These are phyloP conservation scores for Latheticus oryzae DNA, from an alignment of 2,888 invertebrate species.

Conservation along the genomic window DNA sequence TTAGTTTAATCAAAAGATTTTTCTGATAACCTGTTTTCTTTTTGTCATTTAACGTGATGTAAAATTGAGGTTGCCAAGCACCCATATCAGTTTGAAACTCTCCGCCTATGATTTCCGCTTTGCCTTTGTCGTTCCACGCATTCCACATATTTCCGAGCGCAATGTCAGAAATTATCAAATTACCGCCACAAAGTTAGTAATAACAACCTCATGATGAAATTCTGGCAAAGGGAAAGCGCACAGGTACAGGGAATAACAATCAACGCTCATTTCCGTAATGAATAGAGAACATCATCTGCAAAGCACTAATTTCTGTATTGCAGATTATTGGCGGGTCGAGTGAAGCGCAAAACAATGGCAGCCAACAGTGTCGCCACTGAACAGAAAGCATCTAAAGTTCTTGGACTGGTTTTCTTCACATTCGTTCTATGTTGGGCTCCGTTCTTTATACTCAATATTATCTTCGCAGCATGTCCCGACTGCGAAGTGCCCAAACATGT, in stretches of 20 bases:
- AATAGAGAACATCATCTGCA: not conserved
- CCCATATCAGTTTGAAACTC: too few relatives aligned
- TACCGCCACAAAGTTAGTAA: too few relatives aligned
- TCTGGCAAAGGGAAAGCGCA: too few relatives aligned
- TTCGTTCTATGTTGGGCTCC: conserved; percentile 95
- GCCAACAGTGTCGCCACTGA: conserved; percentile 90
- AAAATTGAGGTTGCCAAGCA: too few relatives aligned
- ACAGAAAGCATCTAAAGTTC: conserved; percentile 94
- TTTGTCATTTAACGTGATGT: too few relatives aligned
- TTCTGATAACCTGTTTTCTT: too few relatives aligned
- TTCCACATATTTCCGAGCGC: too few relatives aligned
- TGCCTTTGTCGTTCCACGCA: too few relatives aligned
- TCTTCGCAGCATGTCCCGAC: conserved; percentile 85
- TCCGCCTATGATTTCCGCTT: too few relatives aligned
- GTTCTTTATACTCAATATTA: conserved; percentile 89
- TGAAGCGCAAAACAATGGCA: conserved; percentile 77
- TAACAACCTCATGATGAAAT: conserved; percentile 9
- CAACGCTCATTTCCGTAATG: not conserved
- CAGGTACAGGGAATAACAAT: conserved; percentile 12
- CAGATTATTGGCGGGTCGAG: conserved; percentile 78
- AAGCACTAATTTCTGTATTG: conserved; percentile 2
- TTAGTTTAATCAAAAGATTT: too few relatives aligned
- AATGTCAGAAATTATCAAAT: not conserved
- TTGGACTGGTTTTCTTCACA: conserved; percentile 91
- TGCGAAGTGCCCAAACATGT: conserved; percentile 82